These are phyloP conservation scores for Channa striata DNA, from an alignment of 2,797 vertebrate genomes.

Conservation along the genomic window DNA sequence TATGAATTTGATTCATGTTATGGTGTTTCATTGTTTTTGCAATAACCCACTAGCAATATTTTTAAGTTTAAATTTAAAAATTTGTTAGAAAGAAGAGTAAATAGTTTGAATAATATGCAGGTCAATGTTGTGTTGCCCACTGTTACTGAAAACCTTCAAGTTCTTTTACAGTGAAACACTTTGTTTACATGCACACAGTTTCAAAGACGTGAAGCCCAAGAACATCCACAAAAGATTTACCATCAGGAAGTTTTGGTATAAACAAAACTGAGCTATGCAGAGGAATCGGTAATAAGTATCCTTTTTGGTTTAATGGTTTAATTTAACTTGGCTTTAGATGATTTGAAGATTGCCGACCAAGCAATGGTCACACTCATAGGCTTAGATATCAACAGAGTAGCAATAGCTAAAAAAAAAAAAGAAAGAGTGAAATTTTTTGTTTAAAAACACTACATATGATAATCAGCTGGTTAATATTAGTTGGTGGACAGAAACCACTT, in stretches of 20 bases:
- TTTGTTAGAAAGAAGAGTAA: neutral
- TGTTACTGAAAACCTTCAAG: constrained; percentile 3
- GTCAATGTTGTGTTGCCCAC: neutral
- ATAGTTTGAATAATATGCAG: neutral
- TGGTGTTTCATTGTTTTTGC: neutral
- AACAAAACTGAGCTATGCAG: constrained; percentile 40
- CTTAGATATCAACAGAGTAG: neutral
- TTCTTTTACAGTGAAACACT: constrained; percentile 4
- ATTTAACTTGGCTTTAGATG: constrained; percentile 22
- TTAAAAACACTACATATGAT: neutral
- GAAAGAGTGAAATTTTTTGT: neutral
- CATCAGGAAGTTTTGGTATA: constrained; percentile 46
- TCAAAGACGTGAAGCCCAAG: constrained; percentile 25
- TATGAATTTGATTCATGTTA: neutral
- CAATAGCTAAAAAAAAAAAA: no score
- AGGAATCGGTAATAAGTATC: constrained; percentile 32
- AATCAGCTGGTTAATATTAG: constrained; percentile 8
- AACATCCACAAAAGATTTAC: constrained; percentile 33
- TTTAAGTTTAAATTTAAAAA: neutral
- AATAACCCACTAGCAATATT: neutral
- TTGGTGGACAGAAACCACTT: neutral
- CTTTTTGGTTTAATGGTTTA: constrained; percentile 39
- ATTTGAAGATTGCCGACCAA: constrained; percentile 6
- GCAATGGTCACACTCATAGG: constrained; percentile 5
- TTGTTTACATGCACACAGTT: constrained; percentile 54